Conservation (phyloP, 1,140 invertebrate genomes). For the Latrodectus geometricus region DNA sequence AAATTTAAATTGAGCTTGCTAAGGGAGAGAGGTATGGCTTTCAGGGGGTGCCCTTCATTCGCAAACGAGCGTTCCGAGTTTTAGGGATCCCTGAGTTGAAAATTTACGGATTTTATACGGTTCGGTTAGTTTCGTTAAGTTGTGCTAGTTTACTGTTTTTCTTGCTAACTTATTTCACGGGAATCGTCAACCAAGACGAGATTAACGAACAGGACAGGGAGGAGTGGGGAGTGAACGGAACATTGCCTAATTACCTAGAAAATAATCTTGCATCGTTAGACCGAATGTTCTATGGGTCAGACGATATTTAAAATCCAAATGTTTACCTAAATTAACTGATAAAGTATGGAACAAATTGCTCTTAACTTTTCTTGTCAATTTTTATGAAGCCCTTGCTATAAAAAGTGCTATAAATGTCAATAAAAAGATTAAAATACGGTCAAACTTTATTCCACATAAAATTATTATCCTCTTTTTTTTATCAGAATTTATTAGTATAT, state of each 20-base stretch:
- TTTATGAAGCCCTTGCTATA: too few relatives aligned
- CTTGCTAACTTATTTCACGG: neutral
- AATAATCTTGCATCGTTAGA: neutral
- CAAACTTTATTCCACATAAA: too few relatives aligned
- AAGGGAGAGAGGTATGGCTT: conserved; percentile 3
- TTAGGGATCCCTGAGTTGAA: neutral
- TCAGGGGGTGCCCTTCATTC: neutral
- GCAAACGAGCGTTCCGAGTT: neutral
- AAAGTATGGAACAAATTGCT: too few relatives aligned
- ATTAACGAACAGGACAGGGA: neutral
- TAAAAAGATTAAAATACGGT: too few relatives aligned
- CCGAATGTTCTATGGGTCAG: neutral
- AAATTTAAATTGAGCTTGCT: conserved; percentile 58
- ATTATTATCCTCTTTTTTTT: too few relatives aligned
- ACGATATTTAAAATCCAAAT: too few relatives aligned
- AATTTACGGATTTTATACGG: neutral
- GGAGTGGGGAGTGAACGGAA: neutral
- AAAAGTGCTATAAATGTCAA: too few relatives aligned
- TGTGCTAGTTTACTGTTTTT: neutral
- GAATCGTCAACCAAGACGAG: neutral
- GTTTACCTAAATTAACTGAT: too few relatives aligned
- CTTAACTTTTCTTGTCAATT: too few relatives aligned
- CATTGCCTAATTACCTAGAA: neutral
- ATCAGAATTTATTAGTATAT: too few relatives aligned
- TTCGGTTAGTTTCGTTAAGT: neutral